Percentiles rank a stretch among this genome's conserved stretches.
These are phyloP conservation scores for Xerus inauris DNA, from an alignment of 2,113 vertebrate genomes.

Conservation along the genomic window DNA sequence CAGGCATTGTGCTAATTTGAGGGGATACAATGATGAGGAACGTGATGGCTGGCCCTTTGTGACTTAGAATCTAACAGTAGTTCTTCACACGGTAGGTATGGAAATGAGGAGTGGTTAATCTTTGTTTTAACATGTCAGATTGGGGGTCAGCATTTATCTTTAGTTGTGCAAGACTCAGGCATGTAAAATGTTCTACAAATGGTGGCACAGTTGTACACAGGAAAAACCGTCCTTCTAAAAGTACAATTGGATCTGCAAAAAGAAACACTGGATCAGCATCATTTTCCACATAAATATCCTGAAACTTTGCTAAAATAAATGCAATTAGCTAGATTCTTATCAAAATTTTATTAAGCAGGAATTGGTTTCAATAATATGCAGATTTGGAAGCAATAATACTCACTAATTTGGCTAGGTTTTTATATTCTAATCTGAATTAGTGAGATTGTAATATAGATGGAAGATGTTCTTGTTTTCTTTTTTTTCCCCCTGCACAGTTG, in stretches of 20 bases:
- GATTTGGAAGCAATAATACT: constrained; percentile 21
- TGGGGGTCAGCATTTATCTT: background rate
- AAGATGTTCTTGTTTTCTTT: background rate
- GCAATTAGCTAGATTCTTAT: background rate
- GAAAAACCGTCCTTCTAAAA: background rate
- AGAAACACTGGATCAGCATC: background rate
- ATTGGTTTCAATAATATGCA: background rate
- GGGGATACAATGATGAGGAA: background rate
- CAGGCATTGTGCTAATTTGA: background rate
- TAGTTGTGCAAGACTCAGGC: background rate
- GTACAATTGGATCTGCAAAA: background rate
- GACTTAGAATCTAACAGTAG: background rate
- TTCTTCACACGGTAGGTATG: background rate
- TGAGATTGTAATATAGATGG: background rate
- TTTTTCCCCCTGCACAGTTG: background rate
- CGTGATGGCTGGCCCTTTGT: background rate
- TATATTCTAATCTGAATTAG: background rate
- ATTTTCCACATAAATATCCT: background rate
- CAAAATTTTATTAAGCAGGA: background rate
- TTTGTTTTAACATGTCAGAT: constrained; percentile 19
- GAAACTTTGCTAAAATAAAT: background rate
- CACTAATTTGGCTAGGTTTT: background rate
- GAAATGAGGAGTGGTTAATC: background rate
- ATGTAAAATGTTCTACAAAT: background rate
- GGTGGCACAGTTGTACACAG: background rate